Evolutionary conservation across 2,113 vertebrate genomes (phyloP).

Genomic region (Sminthopsis crassicaudata): DNA sequence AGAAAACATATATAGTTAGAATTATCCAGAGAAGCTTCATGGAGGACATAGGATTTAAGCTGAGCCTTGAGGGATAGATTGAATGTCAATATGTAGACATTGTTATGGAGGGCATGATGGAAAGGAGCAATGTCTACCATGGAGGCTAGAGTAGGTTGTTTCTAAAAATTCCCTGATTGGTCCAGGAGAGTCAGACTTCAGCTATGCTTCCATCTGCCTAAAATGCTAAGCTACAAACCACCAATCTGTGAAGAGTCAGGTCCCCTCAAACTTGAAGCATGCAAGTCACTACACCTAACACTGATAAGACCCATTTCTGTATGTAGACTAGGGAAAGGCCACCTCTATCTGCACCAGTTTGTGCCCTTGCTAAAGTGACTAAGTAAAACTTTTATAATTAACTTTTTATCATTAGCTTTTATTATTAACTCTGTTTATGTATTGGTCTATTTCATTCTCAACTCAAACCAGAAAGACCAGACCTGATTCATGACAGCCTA

Average conservation of each 20-base stretch:
- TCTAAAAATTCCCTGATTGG: neutral
- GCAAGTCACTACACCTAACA: neutral
- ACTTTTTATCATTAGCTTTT: neutral
- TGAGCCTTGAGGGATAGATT: neutral
- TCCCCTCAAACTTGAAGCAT: neutral
- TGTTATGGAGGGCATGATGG: neutral
- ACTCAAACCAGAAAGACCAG: neutral
- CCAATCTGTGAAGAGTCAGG: too few species aligned
- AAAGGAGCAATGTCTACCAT: neutral
- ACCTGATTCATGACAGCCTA: neutral
- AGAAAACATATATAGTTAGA: neutral
- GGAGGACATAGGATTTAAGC: neutral
- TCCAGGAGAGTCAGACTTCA: neutral
- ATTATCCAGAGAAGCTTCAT: neutral
- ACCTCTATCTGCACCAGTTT: neutral
- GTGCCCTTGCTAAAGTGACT: neutral
- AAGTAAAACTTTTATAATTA: neutral
- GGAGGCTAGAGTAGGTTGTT: neutral
- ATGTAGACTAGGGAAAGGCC: neutral
- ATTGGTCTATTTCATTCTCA: neutral
- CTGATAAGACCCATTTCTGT: neutral
- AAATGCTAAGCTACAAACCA: neutral
- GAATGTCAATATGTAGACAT: neutral
- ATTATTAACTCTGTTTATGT: too few species aligned
- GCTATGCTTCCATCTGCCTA: neutral